Evolutionary conservation across 1,140 invertebrate species (phyloP).

Genomic region (Dreissena polymorpha): DNA sequence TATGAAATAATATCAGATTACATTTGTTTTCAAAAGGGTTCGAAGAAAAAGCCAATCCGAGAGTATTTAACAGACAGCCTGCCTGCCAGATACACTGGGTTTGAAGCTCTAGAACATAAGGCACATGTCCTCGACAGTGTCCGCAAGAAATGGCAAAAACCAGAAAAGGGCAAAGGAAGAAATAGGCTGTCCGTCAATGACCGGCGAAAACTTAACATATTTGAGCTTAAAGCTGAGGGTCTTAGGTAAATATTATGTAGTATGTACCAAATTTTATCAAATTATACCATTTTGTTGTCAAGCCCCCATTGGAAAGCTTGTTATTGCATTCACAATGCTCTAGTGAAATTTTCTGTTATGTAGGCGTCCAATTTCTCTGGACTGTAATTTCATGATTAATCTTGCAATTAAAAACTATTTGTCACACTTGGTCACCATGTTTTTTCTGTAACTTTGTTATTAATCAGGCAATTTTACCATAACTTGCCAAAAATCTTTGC

Average conservation of each 20-base stretch:
- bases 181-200: conserved; percentile 51
- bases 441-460: too few species aligned
- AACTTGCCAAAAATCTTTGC: too few species aligned
- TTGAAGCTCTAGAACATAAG: conserved; percentile 22
- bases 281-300: background rate
- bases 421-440: too few species aligned
- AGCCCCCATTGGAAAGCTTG: background rate
- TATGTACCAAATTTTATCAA: background rate
- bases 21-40: too few species aligned
- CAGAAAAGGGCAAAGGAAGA: conserved; percentile 8
- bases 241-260: conserved; percentile 61
- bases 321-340: background rate
- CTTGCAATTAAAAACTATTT: too few species aligned
- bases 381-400: too few species aligned
- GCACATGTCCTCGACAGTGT: conserved; percentile 5
- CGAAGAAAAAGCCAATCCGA: background rate
- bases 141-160: conserved; percentile 25
- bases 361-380: too few species aligned
- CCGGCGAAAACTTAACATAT: conserved; percentile 55
- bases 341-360: background rate
- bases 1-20: too few species aligned
- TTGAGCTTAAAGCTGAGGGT: conserved; percentile 54
- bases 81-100: background rate
- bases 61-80: background rate
- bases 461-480: too few species aligned